Percentiles rank a stretch among this genome's conserved stretches.
Conservation (phyloP, 1,140 invertebrate genomes). For the Hermetia illucens region DNA sequence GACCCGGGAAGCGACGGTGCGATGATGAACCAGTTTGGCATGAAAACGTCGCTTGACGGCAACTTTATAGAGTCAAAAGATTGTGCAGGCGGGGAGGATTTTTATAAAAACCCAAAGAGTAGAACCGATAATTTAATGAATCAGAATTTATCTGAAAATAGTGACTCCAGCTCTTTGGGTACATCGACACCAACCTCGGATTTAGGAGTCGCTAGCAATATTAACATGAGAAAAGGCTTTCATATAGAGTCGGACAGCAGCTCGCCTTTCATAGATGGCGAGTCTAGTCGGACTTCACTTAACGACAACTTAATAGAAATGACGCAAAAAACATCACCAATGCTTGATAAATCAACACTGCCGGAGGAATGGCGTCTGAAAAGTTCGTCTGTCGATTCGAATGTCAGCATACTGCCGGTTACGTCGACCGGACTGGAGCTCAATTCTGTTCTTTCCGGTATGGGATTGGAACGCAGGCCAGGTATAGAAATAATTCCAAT, state of each 20-base stretch:
- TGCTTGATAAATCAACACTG: too few species aligned
- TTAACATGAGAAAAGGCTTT: too few species aligned
- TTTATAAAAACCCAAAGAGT: constrained; percentile 37
- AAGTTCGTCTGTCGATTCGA: too few species aligned
- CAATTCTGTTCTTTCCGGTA: constrained; percentile 29
- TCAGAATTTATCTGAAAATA: constrained; percentile 1
- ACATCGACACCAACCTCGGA: neutral
- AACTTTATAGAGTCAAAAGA: too few species aligned
- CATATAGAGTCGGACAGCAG: too few species aligned
- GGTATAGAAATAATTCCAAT: constrained; percentile 54
- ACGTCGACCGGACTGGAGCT: constrained; percentile 28
- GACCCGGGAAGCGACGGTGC: neutral
- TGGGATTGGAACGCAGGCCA: constrained; percentile 47
- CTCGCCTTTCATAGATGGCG: too few species aligned
- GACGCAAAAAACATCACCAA: too few species aligned
- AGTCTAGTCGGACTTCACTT: too few species aligned
- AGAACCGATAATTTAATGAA: constrained; percentile 8
- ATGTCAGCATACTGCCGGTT: constrained; percentile 67
- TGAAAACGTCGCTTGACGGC: too few species aligned
- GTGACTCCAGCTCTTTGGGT: constrained; percentile 5
- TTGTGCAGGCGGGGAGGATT: constrained; percentile 22
- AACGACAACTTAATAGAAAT: too few species aligned
- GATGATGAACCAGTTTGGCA: neutral
- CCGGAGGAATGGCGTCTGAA: too few species aligned
- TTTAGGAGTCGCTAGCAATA: constrained; percentile 3